These are phyloP conservation scores for Bombylius major DNA, from an alignment of 2,888 invertebrate genomes.

Conservation along the genomic window DNA sequence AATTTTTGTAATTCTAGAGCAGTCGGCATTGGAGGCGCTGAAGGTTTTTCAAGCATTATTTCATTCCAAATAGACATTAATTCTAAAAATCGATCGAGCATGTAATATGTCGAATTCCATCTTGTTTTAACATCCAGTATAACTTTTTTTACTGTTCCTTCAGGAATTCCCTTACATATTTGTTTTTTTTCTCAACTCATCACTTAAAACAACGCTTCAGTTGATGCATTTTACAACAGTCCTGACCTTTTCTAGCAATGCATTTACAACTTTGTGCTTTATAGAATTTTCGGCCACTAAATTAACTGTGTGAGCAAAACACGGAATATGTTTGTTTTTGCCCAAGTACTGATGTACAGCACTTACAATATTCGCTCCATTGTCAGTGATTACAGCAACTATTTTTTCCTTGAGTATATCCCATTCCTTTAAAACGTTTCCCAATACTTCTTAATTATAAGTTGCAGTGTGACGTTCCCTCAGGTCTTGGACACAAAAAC, in stretches of 20 bases:
- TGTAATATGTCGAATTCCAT: too few relatives aligned
- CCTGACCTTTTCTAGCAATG: constrained; percentile 14
- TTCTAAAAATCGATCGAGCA: too few relatives aligned
- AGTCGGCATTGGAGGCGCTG: background rate
- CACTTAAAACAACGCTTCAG: too few relatives aligned
- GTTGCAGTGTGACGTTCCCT: constrained; percentile 14
- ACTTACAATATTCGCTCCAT: constrained; percentile 16
- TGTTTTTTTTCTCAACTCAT: constrained; percentile 10
- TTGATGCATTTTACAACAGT: constrained; percentile 16
- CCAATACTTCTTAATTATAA: constrained; percentile 6
- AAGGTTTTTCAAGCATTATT: too few relatives aligned
- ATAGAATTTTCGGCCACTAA: constrained; percentile 13
- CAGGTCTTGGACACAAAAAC: too few relatives aligned
- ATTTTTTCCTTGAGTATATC: constrained; percentile 12
- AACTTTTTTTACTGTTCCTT: constrained; percentile 5
- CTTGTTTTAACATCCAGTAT: constrained; percentile 14
- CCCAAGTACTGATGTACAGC: constrained; percentile 13
- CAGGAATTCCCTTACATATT: background rate
- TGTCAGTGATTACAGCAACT: constrained; percentile 14
- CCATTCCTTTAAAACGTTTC: constrained; percentile 12
- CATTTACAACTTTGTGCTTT: constrained; percentile 4
- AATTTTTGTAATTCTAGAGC: background rate
- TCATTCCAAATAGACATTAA: too few relatives aligned
- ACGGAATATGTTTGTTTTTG: constrained; percentile 13
- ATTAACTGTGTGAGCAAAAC: constrained; percentile 17